Evolutionary conservation across 1,140 invertebrate genomes (phyloP), one percentile per base, ranked within the genome.

Genomic region (Kradibia gibbosae): DNA sequence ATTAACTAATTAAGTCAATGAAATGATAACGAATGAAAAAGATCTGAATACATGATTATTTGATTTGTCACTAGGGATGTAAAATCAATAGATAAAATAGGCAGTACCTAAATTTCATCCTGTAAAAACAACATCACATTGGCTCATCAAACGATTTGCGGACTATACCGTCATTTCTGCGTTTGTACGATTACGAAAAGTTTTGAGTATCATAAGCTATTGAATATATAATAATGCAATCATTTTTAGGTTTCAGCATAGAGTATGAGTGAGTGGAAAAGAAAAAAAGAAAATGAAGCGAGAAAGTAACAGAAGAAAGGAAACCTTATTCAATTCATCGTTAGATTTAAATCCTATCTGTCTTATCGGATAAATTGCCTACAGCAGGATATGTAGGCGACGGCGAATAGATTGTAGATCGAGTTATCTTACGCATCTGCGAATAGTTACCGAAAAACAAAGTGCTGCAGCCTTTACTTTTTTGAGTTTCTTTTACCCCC

Each of bases 331-430:
- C 87, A 90, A 90, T 89, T 86, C 85, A 85, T 81, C 82, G 74
- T 22, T 50, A 77, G 84, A 84, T 82, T 81, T 91, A 87, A 91
- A 91, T 91, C 88, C 86, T 91, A 91, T 91, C 90, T 91, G 88
- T 89, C 89, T 91, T 90, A 90, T 90, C 88, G 88, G 87, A 88
- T 60, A 36, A 11, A 25, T 42, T 57, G 34, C n/a, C 53, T 31
- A 17, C 48, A 22, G 13, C 22, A 36, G 53, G 83, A 36, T 67
- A 4, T 39, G 36, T 28, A 48, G 34, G 50, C 53, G 65, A 39
- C 48, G 34, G 34, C 20, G 48, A 53, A 83, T 84, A 87, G 90
- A 89, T 91, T 89, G 88, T 89, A 91, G 89, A 91, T 90, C 85
- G 87, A 90, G 89, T 91, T 88, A 91, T 90, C 88, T 88, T 85